Base-by-base conservation (phyloP, 2,888 invertebrate species). In the Ichneumoninae sp. region DNA sequence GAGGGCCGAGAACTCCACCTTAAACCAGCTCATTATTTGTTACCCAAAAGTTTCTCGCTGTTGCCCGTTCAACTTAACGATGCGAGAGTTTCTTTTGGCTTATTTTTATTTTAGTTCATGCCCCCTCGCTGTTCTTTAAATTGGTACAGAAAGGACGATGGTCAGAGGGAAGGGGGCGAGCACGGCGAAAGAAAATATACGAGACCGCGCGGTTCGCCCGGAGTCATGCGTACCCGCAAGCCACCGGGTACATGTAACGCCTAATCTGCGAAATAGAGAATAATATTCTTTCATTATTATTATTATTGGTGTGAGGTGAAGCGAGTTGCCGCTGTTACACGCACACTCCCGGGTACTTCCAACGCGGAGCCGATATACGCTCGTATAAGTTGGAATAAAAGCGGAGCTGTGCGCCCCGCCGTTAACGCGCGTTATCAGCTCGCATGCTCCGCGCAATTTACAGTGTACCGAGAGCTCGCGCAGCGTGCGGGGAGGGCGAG, bases 381-480 rank as follows among this genome's bases (percentile, higher is more conserved):
- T 80, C 71, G 70, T 66, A 72, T 80, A 76, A 81, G 50, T 77
- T 70, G 72, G 65, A 81, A 81, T 77, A 81, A 83, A 84, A 78
- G 77, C 84, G 62, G 54, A 65, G 77, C 84, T 81, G 65, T 40
- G 81, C 69, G 84, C 62, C 44, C 50, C 36, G 72, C 69, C 81
- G 84, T 78, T 81, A 84, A 84, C 84, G 80, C 80, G 79, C 81
- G 80, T 80, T 84, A 86, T 86, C 84, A 84, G 82, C 80, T 87
- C 26, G 86, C 86, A 87, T 86, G 86, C 84, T 76, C 62, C 60
- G 65, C 74, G 86, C 82, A 87, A 86, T 87, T 87, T 87, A 79
- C 86, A 74, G 54, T 68, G 68, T 57, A 52, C 69, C 44, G 65
- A 69, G 81, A 69, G 79, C 66, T 72, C 16, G 50, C 44, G 30